Conservation (phyloP, 2,113 vertebrate species). For the Eublepharis macularius region DNA sequence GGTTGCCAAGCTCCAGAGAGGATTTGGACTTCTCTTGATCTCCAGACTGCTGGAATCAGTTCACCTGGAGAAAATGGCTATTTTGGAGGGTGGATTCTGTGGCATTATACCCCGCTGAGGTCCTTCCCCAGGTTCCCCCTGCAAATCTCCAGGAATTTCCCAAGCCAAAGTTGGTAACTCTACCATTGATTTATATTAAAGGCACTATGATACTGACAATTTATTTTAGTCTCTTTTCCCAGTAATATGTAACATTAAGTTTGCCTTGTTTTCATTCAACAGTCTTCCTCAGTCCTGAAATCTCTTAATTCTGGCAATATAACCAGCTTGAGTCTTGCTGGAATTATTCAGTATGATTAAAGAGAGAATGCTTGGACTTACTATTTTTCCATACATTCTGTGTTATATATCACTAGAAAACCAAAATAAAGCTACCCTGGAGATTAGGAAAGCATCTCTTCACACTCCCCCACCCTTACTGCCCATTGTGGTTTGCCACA, state of each 20-base stretch:
- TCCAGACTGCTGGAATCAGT: too few relatives aligned
- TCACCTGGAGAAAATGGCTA: too few relatives aligned
- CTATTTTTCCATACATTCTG: conserved; percentile 32
- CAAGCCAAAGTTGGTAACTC: too few relatives aligned
- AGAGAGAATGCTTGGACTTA: conserved; percentile 39
- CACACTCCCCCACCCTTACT: conserved; percentile 18
- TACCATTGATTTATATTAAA: too few relatives aligned
- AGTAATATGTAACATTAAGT: not conserved
- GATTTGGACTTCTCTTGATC: too few relatives aligned
- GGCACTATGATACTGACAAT: too few relatives aligned
- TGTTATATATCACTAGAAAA: conserved; percentile 45
- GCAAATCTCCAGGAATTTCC: too few relatives aligned
- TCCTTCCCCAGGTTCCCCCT: too few relatives aligned
- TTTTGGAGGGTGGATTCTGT: too few relatives aligned
- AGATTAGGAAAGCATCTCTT: conserved; percentile 58
- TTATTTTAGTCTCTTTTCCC: too few relatives aligned
- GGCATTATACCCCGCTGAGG: too few relatives aligned
- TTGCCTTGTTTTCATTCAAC: not conserved
- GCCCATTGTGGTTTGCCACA: conserved; percentile 36
- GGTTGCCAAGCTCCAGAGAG: too few relatives aligned
- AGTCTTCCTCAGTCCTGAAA: not conserved
- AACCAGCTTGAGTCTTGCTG: conserved; percentile 41
- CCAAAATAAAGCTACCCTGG: conserved; percentile 53
- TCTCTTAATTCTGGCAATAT: conserved; percentile 42
- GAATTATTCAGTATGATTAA: conserved; percentile 37